Percentiles rank a stretch among this genome's conserved stretches.
phyloP scores from a whole-genome alignment of 2,888 invertebrate genomes.

The Laspeyria flexula region DNA sequence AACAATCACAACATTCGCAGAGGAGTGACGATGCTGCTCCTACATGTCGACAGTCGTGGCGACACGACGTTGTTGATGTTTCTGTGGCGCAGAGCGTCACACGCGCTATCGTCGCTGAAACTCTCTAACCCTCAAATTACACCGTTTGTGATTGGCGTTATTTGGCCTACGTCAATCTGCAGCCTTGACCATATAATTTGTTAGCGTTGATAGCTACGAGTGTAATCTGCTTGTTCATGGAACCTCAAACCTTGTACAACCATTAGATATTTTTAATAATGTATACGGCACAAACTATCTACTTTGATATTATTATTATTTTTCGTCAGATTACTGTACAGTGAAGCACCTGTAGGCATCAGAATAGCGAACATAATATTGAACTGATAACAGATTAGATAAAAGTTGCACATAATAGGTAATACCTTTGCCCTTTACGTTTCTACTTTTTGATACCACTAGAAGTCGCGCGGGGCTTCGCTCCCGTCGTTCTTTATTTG shows the following conservation, averaged over 20 bases:
- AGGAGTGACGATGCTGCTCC: constrained; percentile 15
- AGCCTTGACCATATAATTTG: constrained; percentile 76
- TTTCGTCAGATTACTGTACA: constrained; percentile 46
- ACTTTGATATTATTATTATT: constrained; percentile 38
- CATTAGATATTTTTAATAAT: constrained; percentile 44
- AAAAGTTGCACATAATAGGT: constrained; percentile 71
- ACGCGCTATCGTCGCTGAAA: constrained; percentile 8
- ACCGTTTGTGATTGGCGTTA: constrained; percentile 38
- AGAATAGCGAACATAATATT: constrained; percentile 75
- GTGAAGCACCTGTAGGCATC: constrained; percentile 56
- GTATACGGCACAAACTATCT: constrained; percentile 16
- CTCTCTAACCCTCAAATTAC: neutral
- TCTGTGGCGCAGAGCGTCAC: constrained; percentile 28
- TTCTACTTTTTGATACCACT: neutral
- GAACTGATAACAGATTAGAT: constrained; percentile 81
- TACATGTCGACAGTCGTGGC: constrained; percentile 13
- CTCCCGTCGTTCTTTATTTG: too few relatives aligned
- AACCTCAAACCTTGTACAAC: constrained; percentile 27
- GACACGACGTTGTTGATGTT: constrained; percentile 42
- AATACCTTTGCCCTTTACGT: constrained; percentile 52
- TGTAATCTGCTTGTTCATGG: constrained; percentile 54
- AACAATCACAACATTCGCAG: constrained; percentile 59
- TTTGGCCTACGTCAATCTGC: constrained; percentile 67
- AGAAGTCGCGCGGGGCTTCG: too few relatives aligned
- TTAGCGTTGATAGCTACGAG: constrained; percentile 54